These are phyloP conservation scores for Graptemys geographica DNA, from an alignment of 2,797 vertebrate genomes.

Conservation along the genomic window DNA sequence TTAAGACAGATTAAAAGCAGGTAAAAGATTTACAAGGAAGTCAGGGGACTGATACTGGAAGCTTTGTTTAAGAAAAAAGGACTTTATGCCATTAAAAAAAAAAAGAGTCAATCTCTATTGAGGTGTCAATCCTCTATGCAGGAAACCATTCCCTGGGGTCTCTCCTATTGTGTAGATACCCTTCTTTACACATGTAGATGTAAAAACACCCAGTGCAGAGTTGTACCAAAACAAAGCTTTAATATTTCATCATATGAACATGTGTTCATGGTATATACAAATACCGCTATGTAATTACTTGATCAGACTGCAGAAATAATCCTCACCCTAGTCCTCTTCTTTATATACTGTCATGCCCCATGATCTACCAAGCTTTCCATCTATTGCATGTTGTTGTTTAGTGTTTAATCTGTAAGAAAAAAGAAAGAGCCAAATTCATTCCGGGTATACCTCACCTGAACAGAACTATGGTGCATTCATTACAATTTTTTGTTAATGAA, in stretches of 20 bases:
- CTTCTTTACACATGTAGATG: background rate
- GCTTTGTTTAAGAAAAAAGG: background rate
- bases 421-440: background rate
- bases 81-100: rapidly evolving
- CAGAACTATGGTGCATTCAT: background rate
- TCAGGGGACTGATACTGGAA: background rate
- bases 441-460: background rate
- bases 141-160: background rate
- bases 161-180: background rate
- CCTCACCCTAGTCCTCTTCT: background rate
- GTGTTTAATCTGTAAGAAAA: background rate
- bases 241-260: background rate
- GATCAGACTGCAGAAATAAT: background rate
- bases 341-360: background rate
- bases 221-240: background rate
- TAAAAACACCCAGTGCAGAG: background rate
- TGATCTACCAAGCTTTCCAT: background rate
- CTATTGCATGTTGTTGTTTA: background rate
- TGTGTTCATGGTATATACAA: background rate
- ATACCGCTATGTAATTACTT: background rate
- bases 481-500: background rate
- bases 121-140: background rate
- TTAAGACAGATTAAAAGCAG: background rate
- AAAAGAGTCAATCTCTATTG: background rate
- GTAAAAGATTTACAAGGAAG: background rate